Evolutionary conservation across 2,888 invertebrate genomes (phyloP).

Genomic region (Yponomeuta sedellus): DNA sequence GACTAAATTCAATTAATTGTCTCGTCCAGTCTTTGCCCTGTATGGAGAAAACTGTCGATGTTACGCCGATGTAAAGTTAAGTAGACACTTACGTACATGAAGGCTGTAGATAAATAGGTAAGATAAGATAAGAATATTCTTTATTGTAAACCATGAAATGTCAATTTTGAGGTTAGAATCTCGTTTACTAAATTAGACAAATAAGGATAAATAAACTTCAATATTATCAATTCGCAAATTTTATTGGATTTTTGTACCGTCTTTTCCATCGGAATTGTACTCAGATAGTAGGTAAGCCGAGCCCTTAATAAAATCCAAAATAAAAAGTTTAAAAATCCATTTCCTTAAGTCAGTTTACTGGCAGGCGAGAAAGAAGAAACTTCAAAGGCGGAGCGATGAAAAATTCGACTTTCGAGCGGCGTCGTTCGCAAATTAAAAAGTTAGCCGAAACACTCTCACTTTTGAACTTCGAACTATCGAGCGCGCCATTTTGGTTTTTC

Average conservation of each 20-base stretch:
- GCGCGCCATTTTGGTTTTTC: slow-evolving; percentile 61
- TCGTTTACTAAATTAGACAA: too few relatives aligned
- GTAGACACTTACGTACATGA: too few relatives aligned
- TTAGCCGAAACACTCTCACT: slow-evolving; percentile 59
- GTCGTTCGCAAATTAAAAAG: slow-evolving; percentile 64
- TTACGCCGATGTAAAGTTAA: not conserved
- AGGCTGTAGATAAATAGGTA: too few relatives aligned
- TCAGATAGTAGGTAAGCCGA: too few relatives aligned
- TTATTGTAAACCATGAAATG: too few relatives aligned
- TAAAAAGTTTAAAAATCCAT: not conserved
- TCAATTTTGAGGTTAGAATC: too few relatives aligned
- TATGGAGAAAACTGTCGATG: not conserved
- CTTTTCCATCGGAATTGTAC: too few relatives aligned
- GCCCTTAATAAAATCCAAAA: not conserved
- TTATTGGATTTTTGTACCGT: too few relatives aligned
- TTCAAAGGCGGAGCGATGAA: slow-evolving; percentile 40
- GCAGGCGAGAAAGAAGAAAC: slow-evolving; percentile 24
- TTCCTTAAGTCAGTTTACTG: slow-evolving; percentile 21
- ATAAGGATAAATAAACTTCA: too few relatives aligned
- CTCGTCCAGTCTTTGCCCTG: not conserved
- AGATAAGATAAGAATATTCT: too few relatives aligned
- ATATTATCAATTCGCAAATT: too few relatives aligned
- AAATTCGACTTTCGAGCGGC: slow-evolving; percentile 56
- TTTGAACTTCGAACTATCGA: slow-evolving; percentile 56
- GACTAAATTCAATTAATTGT: slow-evolving; percentile 16